Evolutionary conservation across 2,888 invertebrate species (phyloP), one percentile per base, ranked within the genome.

Genomic region (Galerucella calmariensis): DNA sequence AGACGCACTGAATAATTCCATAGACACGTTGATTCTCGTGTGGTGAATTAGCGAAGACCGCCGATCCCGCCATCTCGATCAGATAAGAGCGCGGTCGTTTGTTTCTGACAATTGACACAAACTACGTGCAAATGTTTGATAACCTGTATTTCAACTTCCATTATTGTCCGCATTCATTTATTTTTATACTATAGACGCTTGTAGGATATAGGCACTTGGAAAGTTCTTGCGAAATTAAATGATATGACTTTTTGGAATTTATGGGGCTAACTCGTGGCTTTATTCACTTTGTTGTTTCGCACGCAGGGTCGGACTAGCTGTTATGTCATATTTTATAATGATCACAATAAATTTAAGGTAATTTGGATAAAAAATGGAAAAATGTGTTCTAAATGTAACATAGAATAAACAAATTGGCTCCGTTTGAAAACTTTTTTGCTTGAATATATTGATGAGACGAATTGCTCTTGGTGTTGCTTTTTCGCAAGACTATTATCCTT

Each of bases 61-160:
- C 77, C 79, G 76, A 76, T 72, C 73, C 74, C 77, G 84, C 83
- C 83, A 84, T 83, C 83, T 82, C 81, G 82, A 84, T 85, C 85
- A 84, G 84, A 85, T 85, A 85, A 84, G 75, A 77, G 79, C 78
- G 77, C 79, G 81, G 83, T 84, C 85, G 84, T 85, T 84, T 85
- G 84, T 85, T 85, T 84, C 83, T 80, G 81, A 83, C 85, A 85
- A 85, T 85, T 85, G 85, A 84, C 85, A 83, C 84, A 85, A 85
- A 85, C 85, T 84, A 84, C 81, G 85, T 85, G 85, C 85, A 85
- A 85, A 85, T 84, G 85, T 85, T 85, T 84, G 84, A 85, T 85
- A 85, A 85, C 85, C 85, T 82, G 85, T 85, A 85, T 85, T 85
- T 84, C 85, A 84, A 84, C 85, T 84, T 84, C 84, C 84, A 85